Base-by-base conservation (phyloP, 2,797 vertebrate species). In the Brotogeris chrysoptera region DNA sequence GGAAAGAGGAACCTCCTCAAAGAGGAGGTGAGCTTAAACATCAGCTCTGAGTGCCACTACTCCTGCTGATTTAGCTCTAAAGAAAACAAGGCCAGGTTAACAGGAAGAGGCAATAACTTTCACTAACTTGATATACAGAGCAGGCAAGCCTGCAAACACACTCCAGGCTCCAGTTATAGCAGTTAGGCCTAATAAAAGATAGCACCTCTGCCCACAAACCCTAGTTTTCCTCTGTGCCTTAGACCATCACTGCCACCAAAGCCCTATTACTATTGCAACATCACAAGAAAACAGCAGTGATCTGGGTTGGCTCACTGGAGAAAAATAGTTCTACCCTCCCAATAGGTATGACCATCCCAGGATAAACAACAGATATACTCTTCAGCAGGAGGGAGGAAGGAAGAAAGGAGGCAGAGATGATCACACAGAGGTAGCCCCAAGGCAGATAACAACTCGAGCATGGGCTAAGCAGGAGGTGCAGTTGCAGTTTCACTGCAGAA, bases 201-300 rank as follows among this genome's bases (percentile, higher is more conserved):
- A 16, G 7, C 24, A 39, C 30, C 21, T 64, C 61, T 1, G 0
- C 23, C 55, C 44, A 36, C 27, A 61, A 73, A 63, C 23, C 5
- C 39, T 4, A 6, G 3, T n/a, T 85, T 64, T 64, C 32, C 36
- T 55, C 34, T 41, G 5, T 36, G 43, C 70, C 60, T 73, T 16
- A 16, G 13, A 30, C 17, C 28, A 38, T 16, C 38, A 1, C 23
- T 38, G 8, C 19, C 32, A 53, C 47, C 38, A 32, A 60, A 86
- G 32, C n/a, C 32, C 3, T 23, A 0, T 4, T 30, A 27, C 16
- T 65, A 13, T 3, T 39, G 47, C 4, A 19, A 16, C n/a, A 44
- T 10, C 32, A 23, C 16, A 36, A 20, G 36, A 46, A 55, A 64
- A 13, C 16, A 78, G 49, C 41, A 72, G n/a, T 5, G 17, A 21